A percentile compares a stretch with the other conserved stretches of the same genome.
Evolutionary conservation across 2,113 vertebrate species (phyloP).

Genomic region (Alaudala cheleensis): DNA sequence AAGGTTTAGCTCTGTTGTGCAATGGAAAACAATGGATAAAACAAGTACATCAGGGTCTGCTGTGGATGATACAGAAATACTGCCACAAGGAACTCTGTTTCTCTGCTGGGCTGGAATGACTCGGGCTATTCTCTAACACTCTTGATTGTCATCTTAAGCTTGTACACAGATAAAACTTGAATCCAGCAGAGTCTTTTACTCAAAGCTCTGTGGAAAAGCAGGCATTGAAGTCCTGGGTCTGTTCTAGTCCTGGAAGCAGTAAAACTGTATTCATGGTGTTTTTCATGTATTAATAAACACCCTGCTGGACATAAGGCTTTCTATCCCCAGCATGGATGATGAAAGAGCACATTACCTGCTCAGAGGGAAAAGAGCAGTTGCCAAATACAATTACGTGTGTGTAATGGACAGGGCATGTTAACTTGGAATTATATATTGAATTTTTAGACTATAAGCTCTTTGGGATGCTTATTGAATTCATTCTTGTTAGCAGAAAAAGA

Average conservation of each 20-base stretch:
- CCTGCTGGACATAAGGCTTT: neutral
- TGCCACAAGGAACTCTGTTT: neutral
- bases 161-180: neutral
- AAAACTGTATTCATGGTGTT: neutral
- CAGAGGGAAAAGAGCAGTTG: neutral
- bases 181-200: neutral
- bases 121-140: neutral
- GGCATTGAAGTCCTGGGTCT: neutral
- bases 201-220: conserved; percentile 1
- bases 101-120: neutral
- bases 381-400: neutral
- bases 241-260: neutral
- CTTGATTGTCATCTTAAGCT: neutral
- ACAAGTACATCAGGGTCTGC: neutral
- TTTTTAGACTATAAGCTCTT: neutral
- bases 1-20: neutral
- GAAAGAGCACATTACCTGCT: neutral
- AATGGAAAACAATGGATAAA: neutral
- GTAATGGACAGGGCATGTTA: neutral
- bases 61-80: neutral
- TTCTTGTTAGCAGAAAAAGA: neutral
- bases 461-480: neutral
- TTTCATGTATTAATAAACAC: neutral
- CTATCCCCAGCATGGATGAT: neutral
- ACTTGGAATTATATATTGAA: neutral